Evolutionary conservation across 2,888 invertebrate genomes (phyloP), one percentile per base, ranked within the genome.

Genomic region (Drosophila merina): DNA sequence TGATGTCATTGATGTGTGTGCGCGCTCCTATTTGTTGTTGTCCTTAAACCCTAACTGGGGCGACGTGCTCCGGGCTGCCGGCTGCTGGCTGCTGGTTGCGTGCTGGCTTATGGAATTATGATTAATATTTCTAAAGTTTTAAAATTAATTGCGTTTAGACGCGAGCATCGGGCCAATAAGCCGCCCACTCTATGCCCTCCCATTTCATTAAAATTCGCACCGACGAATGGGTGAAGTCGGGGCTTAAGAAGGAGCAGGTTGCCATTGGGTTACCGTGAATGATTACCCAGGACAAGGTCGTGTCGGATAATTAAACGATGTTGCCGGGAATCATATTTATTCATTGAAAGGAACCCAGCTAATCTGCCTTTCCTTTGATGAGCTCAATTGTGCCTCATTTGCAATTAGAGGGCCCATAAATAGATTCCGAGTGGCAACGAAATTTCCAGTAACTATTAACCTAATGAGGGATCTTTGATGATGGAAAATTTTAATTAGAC

Each of bases 41-140:
- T 14, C 14, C 60, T 52, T 57, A 74, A 52, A 71, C 63, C 64
- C 48, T 50, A 64, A 73, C 76, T 66, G 70, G 51, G 66, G 14
- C 50, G 57, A 75, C 74, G 62, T 72, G 74, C 56, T 44, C 8
- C 36, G 36, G n/a, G 5, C 36, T 20, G 20, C 20, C 20, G 20
- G 20, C 20, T 20, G 20, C 20, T 20, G 20, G 20, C 20, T 20
- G 20, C 20, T 20, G 20, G 20, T 2, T 20, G n/a, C 36, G 36
- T n/a, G 42, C 36, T 44, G 59, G 48, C 58, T 47, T 38, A 31
- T 45, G 62, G 75, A 47, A 80, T 80, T 83, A 78, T 82, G 82
- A 82, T 86, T 86, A 80, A 82, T 82, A 82, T 80, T 86, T 78
- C 66, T 47, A 62, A 54, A 73, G 76, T 75, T 36, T 86, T 79